Conservation (phyloP, 30 jellyfish, hydroid and myxozoan genomes). For the Pseudorhiza aurosa region DNA sequence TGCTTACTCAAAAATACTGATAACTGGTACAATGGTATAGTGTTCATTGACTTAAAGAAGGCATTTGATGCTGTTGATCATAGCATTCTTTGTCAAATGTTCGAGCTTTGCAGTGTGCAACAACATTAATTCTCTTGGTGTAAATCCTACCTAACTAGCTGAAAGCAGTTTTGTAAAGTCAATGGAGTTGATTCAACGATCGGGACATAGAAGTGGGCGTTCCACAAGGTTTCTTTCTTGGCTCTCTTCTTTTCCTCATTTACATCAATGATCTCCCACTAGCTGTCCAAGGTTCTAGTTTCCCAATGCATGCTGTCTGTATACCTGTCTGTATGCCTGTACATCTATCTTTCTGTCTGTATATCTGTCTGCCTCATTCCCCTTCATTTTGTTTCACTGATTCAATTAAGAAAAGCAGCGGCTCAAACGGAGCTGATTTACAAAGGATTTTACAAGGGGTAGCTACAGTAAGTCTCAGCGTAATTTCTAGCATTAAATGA, state of each 20-base stretch:
- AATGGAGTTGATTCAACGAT: background rate
- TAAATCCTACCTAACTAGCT: background rate
- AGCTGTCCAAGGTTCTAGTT: constrained; percentile 2
- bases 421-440: no score
- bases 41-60: constrained; percentile 17
- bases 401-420: no score
- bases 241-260: constrained; percentile 18
- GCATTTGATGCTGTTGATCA: constrained; percentile 60
- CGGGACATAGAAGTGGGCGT: background rate
- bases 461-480: no score
- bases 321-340: no score
- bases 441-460: no score
- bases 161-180: constrained; percentile 1
- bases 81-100: background rate
- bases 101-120: background rate
- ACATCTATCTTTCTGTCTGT: no score
- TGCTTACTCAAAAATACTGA: constrained; percentile 27
- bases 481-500: no score
- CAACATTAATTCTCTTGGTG: background rate
- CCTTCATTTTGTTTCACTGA: no score
- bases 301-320: constrained; percentile 17
- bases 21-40: constrained; percentile 37
- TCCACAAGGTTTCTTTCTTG: constrained; percentile 29
- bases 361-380: no score
- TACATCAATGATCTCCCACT: constrained; percentile 20